Evolutionary conservation across 2,113 vertebrate genomes (phyloP).

Genomic region (Microtus oregoni): DNA sequence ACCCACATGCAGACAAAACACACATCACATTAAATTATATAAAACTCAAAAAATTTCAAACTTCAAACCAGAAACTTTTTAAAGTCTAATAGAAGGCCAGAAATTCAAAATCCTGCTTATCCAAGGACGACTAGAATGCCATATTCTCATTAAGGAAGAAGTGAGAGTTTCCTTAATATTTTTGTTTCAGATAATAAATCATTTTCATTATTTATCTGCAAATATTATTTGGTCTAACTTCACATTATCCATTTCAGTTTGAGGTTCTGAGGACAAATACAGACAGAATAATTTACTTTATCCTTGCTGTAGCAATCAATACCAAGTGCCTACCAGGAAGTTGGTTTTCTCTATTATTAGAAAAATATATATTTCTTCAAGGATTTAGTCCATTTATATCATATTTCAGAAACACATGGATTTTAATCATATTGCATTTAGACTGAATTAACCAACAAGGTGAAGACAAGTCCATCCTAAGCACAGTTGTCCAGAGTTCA

Average conservation of each 20-base stretch:
- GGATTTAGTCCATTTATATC: constrained; percentile 51
- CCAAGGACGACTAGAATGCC: background rate
- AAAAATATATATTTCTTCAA: constrained; percentile 72
- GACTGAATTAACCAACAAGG: constrained; percentile 65
- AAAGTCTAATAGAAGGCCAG: background rate
- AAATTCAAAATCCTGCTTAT: background rate
- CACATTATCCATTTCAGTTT: constrained; percentile 42
- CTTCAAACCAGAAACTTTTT: background rate
- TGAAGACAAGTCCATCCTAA: constrained; percentile 72
- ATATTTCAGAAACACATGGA: constrained; percentile 66
- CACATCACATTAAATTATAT: background rate
- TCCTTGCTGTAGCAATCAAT: background rate
- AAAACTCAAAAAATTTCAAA: background rate
- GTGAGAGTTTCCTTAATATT: background rate
- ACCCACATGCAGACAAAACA: background rate
- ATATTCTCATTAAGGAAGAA: background rate
- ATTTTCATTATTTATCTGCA: background rate
- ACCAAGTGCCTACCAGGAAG: constrained; percentile 59
- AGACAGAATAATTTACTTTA: constrained; percentile 27
- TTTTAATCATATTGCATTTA: constrained; percentile 78
- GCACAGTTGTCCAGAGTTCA: constrained; percentile 46
- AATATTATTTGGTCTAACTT: background rate
- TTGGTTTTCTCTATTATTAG: background rate
- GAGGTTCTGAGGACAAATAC: background rate
- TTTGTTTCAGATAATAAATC: background rate